Evolutionary conservation across 1,140 invertebrate species (phyloP), one percentile per base, ranked within the genome.

Genomic region (Philotrypesis tridentata): DNA sequence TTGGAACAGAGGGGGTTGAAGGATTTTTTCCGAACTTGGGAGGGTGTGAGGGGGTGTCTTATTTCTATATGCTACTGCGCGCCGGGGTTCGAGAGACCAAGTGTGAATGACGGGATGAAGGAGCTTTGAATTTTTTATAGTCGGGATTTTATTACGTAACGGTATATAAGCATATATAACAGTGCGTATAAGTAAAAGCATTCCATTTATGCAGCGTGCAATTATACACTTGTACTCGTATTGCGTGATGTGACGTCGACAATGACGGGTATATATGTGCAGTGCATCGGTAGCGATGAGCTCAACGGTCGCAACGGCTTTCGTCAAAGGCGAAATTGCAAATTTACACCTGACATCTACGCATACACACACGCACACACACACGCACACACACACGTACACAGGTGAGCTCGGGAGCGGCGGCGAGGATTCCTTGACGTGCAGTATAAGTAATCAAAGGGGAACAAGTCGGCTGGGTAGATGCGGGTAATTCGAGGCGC

Each of bases 401-500:
- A 25, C 63, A n/a, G 5, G 27, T 67, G 5, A 67, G n/a, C n/a
- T n/a, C 25, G 67, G 67, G 17, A 31, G 8, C 37, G 6, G 9
- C 33, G 17, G 9, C 67, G 27, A n/a, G 27, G 67, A 70, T n/a
- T 27, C n/a, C 17, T 65, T 27, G n/a, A 25, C 63, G 63, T 37
- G 33, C 33, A 9, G 33, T 37, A 23, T 67, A 67, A 9, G 55
- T 29, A 77, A 67, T 77, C 12, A 67, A 8, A 14, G 63, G 75
- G 33, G 21, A 17, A n/a, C 23, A 43, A 2, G 9, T 17, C 14
- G 33, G 21, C 12, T 60, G 23, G 12, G 48, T 48, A 29, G 43
- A 76, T 76, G 60, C 74, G 74, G 74, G 55, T 65, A 76, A 76
- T 76, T 63, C n/a, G 29, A 76, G 11, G 29, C 40, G 23, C 72